Evolutionary conservation across 2,113 vertebrate genomes (phyloP).

Genomic region (Takifugu bimaculatus): DNA sequence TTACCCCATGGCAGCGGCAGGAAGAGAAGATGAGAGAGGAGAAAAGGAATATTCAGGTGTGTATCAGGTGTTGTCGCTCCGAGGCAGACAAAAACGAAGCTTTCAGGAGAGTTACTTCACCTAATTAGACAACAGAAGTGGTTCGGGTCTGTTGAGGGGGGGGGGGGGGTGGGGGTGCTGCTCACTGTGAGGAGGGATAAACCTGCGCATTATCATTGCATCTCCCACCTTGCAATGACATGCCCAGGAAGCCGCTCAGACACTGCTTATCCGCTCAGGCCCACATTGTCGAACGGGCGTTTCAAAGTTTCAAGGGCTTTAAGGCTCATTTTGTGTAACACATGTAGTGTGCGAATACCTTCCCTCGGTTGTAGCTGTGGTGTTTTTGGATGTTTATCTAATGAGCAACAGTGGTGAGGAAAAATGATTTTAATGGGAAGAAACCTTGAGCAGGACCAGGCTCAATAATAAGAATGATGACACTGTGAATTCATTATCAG

Average conservation of each 20-base stretch:
- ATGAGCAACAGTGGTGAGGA: no score
- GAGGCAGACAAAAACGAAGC: constrained; percentile 22
- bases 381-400: no score
- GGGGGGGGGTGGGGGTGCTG: neutral
- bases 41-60: constrained; percentile 1
- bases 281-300: no score
- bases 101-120: constrained; percentile 8
- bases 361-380: no score
- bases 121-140: constrained; percentile 31
- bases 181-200: constrained; percentile 39
- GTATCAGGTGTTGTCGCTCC: neutral
- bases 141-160: constrained; percentile 17
- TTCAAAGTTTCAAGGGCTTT: no score
- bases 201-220: constrained; percentile 44
- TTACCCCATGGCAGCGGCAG: constrained; percentile 22
- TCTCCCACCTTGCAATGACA: constrained; percentile 30
- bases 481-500: no score
- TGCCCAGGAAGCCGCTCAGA: constrained; percentile 12
- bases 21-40: constrained; percentile 18
- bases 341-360: no score
- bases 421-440: no score
- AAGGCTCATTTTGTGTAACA: no score
- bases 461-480: no score
- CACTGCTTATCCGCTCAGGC: neutral
- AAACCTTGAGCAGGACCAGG: no score